Conservation (phyloP, 2,797 vertebrate genomes). For the Paedocypris micromegethes region DNA sequence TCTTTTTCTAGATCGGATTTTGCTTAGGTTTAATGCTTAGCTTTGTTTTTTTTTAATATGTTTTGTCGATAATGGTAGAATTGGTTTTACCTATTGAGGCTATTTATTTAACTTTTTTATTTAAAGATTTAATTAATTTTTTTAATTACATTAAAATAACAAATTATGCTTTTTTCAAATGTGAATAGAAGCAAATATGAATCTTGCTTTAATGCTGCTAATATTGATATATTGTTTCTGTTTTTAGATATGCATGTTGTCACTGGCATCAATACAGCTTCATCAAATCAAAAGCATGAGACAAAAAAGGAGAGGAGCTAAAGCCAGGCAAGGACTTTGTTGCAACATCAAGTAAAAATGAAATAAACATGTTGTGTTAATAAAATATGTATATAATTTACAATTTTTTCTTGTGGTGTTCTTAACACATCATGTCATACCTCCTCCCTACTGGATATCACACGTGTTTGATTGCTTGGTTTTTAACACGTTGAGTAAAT, state of each 20-base stretch:
- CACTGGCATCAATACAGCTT: slow-evolving; percentile 52
- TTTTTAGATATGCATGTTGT: slow-evolving; percentile 55
- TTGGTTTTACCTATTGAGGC: no score
- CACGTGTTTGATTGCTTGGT: slow-evolving; percentile 61
- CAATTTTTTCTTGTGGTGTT: not conserved
- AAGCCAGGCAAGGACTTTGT: not conserved
- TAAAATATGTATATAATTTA: slow-evolving; percentile 8
- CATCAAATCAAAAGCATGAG: slow-evolving; percentile 46
- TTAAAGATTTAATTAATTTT: no score
- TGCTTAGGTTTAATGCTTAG: no score
- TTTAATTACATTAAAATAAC: no score
- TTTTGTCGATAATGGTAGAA: no score
- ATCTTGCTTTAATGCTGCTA: not conserved
- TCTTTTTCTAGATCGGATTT: no score
- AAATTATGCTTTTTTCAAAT: no score
- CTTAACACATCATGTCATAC: not conserved
- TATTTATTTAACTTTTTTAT: no score
- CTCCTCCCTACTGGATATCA: slow-evolving; percentile 53
- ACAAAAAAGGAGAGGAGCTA: slow-evolving; percentile 13
- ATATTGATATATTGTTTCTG: not conserved
- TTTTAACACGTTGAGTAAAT: slow-evolving; percentile 48
- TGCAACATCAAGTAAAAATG: not conserved
- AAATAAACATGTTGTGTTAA: not conserved
- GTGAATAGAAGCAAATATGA: not conserved
- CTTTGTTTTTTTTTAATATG: no score